Base-by-base conservation (phyloP, 2,797 vertebrate species). In the Amazona ochrocephala region DNA sequence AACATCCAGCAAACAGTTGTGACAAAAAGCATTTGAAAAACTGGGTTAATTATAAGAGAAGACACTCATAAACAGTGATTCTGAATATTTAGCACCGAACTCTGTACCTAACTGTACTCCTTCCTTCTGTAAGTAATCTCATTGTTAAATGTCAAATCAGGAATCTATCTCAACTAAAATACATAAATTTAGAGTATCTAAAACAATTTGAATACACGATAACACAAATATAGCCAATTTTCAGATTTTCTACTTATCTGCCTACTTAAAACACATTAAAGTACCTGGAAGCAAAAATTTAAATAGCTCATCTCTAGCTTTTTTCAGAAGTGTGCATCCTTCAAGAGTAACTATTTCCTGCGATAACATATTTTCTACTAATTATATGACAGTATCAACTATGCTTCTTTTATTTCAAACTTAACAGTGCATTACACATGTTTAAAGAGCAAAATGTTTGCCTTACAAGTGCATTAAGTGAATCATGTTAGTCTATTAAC, bases 341-440 rank as follows among this genome's bases (percentile, higher is more conserved):
- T 39, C 34, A 83, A 66, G n/a, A 72, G 9, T 11, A 80, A 80
- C 72, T 86, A 83, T 32, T 34, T 84, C n/a, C 8, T 16, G 6
- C 10, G 14, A 62, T 26, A 66, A 45, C 1, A 1, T 20, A n/a
- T 71, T 90, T 73, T 62, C 37, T 60, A 51, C 30, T 70, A 41
- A 76, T 84, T 89, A 50, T 37, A 68, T 29, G 23, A 41, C 29
- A 81, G 30, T n/a, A 73, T 77, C 74, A 47, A 45, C 58, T 64
- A 88, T 22, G 26, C 19, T 91, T 60, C 61, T 87, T 88, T 86
- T 74, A 84, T 47, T 87, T 42, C 62, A 42, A 85, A 87, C 4
- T 87, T 77, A 70, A 67, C 12, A 84, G n/a, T 42, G 27, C 48
- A 85, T 60, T 72, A 66, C 90, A 75, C 0, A 3, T 37, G 51